phyloP scores from a whole-genome alignment of 1,140 invertebrate genomes.

The Euwallacea similis region DNA sequence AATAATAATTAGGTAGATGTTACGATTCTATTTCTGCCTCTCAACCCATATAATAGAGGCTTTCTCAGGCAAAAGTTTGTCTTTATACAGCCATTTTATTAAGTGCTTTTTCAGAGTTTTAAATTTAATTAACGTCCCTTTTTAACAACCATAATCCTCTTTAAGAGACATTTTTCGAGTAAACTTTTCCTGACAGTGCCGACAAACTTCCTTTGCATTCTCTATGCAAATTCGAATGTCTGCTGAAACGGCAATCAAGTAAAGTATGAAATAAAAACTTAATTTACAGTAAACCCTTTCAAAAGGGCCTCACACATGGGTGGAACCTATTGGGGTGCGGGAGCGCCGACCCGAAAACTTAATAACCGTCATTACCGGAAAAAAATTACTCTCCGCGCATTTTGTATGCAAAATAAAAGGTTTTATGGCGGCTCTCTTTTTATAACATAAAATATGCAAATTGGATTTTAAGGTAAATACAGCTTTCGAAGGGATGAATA shows the following conservation, averaged over 20 bases:
- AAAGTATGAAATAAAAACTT: no score
- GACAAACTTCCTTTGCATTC: not conserved
- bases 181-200: not conserved
- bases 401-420: conserved; percentile 35
- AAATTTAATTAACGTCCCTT: conserved; percentile 4
- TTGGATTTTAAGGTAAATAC: conserved; percentile 35
- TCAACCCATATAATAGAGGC: no score
- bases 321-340: not conserved
- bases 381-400: conserved; percentile 13
- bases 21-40: no score
- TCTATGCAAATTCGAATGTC: not conserved
- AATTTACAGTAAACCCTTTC: not conserved
- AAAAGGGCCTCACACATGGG: not conserved
- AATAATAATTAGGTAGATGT: no score
- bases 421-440: conserved; percentile 18
- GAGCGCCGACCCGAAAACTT: no score
- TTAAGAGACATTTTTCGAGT: conserved; percentile 1
- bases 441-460: conserved; percentile 35
- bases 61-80: not conserved
- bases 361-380: no score
- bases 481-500: conserved; percentile 21
- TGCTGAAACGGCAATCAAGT: no score
- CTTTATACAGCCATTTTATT: not conserved
- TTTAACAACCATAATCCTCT: conserved; percentile 1
- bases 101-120: not conserved